A percentile compares a stretch with the other conserved stretches of the same genome.
Conservation (phyloP, 2,797 vertebrate species). For the Alcedo quadribrachys region DNA sequence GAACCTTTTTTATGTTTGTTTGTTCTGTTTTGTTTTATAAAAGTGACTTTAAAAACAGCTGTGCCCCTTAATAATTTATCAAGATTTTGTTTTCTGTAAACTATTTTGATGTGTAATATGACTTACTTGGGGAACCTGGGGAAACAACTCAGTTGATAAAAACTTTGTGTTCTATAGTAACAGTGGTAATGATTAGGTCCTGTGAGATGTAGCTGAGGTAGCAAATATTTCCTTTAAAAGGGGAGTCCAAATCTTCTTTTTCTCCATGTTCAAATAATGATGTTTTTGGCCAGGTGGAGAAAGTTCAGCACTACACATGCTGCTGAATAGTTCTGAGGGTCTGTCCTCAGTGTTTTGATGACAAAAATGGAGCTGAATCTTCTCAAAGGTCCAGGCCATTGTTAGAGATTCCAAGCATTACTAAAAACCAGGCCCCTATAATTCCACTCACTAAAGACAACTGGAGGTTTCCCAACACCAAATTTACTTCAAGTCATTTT, state of each 20-base stretch:
- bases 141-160: background rate
- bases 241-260: background rate
- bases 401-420: background rate
- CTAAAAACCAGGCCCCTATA: background rate
- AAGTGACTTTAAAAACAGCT: background rate
- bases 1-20: background rate
- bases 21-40: background rate
- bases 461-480: background rate
- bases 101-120: fast-evolving
- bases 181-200: background rate
- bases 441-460: background rate
- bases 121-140: background rate
- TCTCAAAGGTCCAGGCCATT: background rate
- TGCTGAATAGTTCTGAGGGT: background rate
- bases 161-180: background rate
- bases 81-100: background rate
- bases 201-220: background rate
- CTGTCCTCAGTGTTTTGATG: background rate
- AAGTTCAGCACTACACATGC: background rate
- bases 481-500: background rate
- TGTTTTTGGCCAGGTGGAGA: background rate
- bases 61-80: background rate
- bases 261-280: background rate
- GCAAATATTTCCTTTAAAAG: background rate
- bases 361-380: background rate